Conservation (phyloP, 1,140 invertebrate species). For the Platyscapa corneri region DNA sequence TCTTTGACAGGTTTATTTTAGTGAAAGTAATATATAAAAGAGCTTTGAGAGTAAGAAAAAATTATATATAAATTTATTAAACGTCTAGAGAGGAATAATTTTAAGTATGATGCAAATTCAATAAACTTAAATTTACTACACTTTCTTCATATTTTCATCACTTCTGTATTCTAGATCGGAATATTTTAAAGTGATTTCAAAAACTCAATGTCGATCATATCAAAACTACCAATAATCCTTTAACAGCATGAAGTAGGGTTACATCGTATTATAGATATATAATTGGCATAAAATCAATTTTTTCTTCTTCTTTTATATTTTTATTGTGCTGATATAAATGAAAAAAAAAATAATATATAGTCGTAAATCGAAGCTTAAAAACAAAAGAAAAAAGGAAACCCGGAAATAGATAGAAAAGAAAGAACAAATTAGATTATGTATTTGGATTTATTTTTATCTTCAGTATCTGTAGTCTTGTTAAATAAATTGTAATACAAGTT, state of each 20-base stretch:
- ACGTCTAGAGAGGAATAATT: background rate
- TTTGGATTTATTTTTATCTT: background rate
- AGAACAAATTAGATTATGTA: background rate
- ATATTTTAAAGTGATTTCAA: slow-evolving; percentile 33
- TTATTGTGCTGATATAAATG: background rate
- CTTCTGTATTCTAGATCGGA: background rate
- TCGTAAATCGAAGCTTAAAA: background rate
- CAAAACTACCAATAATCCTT: background rate
- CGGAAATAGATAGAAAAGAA: background rate
- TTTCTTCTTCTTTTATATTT: background rate
- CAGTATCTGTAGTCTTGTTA: background rate
- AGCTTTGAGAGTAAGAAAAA: too few relatives aligned
- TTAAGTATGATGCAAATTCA: background rate
- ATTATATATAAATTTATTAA: too few relatives aligned
- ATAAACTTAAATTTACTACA: background rate
- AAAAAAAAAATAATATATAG: background rate
- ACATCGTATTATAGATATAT: background rate
- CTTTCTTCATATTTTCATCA: background rate
- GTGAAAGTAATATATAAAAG: too few relatives aligned
- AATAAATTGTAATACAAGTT: background rate
- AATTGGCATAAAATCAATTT: slow-evolving; percentile 12
- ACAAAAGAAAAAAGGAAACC: background rate
- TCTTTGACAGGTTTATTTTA: too few relatives aligned
- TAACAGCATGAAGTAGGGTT: background rate
- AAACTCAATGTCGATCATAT: slow-evolving; percentile 17